Conservation (phyloP, 1,140 invertebrate genomes). For the Aphidius ervi region DNA sequence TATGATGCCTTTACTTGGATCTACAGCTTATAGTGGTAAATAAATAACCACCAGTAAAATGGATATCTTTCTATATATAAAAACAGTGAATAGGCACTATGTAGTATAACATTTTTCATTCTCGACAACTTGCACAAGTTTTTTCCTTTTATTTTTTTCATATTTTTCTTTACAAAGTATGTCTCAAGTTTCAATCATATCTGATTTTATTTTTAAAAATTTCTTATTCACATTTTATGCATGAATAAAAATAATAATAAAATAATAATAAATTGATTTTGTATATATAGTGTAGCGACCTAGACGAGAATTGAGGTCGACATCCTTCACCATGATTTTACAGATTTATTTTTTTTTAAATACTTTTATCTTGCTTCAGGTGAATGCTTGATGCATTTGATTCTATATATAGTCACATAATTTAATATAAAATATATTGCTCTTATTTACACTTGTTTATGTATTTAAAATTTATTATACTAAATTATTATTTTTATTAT, state of each 20-base stretch:
- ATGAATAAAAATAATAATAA: too few species aligned
- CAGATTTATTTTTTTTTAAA: not conserved
- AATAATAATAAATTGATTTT: too few species aligned
- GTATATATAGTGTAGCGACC: constrained; percentile 4
- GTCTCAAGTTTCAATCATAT: constrained; percentile 3
- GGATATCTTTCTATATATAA: not conserved
- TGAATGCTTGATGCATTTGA: not conserved
- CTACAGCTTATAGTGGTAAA: not conserved
- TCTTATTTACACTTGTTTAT: too few species aligned
- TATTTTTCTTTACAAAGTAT: constrained; percentile 4
- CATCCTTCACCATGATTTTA: not conserved
- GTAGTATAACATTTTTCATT: not conserved
- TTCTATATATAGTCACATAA: too few species aligned
- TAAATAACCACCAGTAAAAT: constrained; percentile 11
- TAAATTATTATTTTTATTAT: too few species aligned
- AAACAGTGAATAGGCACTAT: too few species aligned
- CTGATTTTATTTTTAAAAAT: constrained; percentile 13
- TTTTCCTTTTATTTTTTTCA: constrained; percentile 22
- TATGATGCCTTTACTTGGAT: not conserved
- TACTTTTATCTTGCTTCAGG: not conserved
- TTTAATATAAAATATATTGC: too few species aligned
- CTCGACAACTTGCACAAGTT: constrained; percentile 32
- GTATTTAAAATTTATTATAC: too few species aligned
- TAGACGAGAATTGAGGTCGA: constrained; percentile 21
- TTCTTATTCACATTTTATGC: too few species aligned